A percentile compares a stretch with the other conserved stretches of the same genome.
Evolutionary conservation across 2,113 vertebrate genomes (phyloP).

Genomic region (Bufo gargarizans): DNA sequence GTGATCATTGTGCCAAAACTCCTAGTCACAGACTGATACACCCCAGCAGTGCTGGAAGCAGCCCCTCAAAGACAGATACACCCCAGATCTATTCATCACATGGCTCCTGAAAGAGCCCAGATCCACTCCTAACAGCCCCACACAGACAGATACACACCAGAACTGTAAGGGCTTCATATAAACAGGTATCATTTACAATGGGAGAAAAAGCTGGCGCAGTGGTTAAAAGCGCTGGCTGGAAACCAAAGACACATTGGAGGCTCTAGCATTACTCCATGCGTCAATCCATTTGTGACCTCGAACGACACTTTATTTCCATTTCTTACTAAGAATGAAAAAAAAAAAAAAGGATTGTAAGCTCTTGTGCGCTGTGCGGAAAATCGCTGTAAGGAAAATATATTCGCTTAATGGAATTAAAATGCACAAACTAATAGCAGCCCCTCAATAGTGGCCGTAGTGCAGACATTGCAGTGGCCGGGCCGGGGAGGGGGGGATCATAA

Average conservation of each 20-base stretch:
- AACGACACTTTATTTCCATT: slow-evolving; percentile 15
- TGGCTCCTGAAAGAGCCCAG: slow-evolving; percentile 26
- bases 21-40: slow-evolving; percentile 18
- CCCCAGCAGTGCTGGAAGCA: slow-evolving; percentile 30
- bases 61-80: slow-evolving; percentile 29
- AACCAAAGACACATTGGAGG: slow-evolving; percentile 29
- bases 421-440: not conserved
- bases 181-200: slow-evolving; percentile 42
- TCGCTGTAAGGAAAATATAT: not conserved
- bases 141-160: slow-evolving; percentile 46
- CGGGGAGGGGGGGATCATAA: too few species aligned
- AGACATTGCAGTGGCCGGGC: not conserved
- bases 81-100: slow-evolving; percentile 18
- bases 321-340: not conserved
- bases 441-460: not conserved
- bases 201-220: slow-evolving; percentile 19
- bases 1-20: slow-evolving; percentile 27
- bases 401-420: too few species aligned
- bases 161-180: slow-evolving; percentile 14
- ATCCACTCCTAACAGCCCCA: slow-evolving; percentile 20
- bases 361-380: not conserved
- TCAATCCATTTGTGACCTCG: slow-evolving; percentile 28
- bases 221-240: slow-evolving; percentile 24
- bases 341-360: not conserved
- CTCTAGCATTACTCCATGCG: not conserved